A percentile compares a stretch with the other conserved stretches of the same genome.
These are phyloP conservation scores for Aphrophora alni DNA, from an alignment of 2,888 invertebrate species.

Conservation along the genomic window DNA sequence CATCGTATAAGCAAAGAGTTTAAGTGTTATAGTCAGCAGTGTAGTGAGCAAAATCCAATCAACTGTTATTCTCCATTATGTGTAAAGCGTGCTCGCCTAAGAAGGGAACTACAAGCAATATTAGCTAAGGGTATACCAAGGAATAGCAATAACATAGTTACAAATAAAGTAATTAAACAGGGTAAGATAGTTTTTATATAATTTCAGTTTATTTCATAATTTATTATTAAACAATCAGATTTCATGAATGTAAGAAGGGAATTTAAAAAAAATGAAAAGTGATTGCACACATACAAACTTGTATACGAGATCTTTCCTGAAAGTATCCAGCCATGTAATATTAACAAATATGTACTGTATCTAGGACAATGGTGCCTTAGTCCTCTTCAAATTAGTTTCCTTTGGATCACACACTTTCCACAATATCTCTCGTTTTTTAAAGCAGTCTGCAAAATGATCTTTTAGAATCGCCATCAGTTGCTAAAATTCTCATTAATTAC, in stretches of 20 bases:
- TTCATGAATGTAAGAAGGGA: too few relatives aligned
- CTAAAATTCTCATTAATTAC: too few relatives aligned
- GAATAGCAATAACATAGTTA: slow-evolving; percentile 37
- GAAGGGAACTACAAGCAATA: slow-evolving; percentile 69
- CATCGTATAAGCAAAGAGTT: slow-evolving; percentile 74
- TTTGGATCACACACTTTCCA: too few relatives aligned
- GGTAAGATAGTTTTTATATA: slow-evolving; percentile 6
- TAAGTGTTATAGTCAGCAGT: slow-evolving; percentile 71
- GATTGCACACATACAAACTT: neutral
- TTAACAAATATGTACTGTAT: too few relatives aligned
- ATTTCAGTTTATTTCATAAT: neutral
- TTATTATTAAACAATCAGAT: too few relatives aligned
- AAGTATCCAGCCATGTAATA: too few relatives aligned
- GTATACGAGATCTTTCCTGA: too few relatives aligned
- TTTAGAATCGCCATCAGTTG: too few relatives aligned
- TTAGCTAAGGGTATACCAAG: slow-evolving; percentile 54
- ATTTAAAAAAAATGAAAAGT: neutral
- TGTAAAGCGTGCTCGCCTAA: slow-evolving; percentile 72
- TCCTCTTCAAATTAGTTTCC: too few relatives aligned
- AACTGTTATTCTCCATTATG: slow-evolving; percentile 85
- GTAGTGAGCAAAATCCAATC: slow-evolving; percentile 62
- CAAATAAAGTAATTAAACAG: slow-evolving; percentile 19
- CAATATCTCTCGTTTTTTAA: too few relatives aligned
- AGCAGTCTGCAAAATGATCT: too few relatives aligned
- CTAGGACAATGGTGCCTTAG: too few relatives aligned